Evolutionary conservation across 2,797 vertebrate genomes (phyloP).

Genomic region (Chanos chanos): DNA sequence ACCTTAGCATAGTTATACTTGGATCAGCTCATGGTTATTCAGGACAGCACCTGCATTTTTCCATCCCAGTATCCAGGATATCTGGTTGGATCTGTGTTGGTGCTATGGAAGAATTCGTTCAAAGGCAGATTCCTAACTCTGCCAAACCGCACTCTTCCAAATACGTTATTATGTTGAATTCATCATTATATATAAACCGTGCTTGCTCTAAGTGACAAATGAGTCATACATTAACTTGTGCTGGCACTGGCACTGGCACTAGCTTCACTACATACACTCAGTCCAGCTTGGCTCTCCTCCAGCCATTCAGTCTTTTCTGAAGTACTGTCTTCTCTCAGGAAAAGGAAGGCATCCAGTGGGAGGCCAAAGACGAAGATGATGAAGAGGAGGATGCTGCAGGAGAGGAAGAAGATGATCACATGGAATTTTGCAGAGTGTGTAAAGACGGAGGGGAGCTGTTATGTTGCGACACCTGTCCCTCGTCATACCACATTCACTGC

Average conservation of each 20-base stretch:
- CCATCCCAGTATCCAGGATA: no score
- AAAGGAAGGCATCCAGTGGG: constrained; percentile 99
- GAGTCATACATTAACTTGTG: neutral
- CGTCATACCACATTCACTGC: constrained; percentile 98
- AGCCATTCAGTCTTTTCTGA: neutral
- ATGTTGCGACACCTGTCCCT: constrained; percentile 95
- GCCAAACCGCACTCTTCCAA: no score
- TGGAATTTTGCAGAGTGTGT: constrained; percentile 98
- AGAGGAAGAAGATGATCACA: constrained; percentile 97
- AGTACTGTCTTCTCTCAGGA: constrained; percentile 69
- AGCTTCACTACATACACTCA: neutral
- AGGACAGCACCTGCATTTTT: no score
- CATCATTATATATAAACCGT: no score
- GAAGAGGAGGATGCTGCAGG: constrained; percentile 86
- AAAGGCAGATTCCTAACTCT: no score
- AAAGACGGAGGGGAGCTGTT: constrained; percentile 97
- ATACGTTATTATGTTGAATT: no score
- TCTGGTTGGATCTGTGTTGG: no score
- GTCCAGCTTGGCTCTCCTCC: neutral
- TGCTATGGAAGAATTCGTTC: no score
- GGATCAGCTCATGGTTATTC: no score
- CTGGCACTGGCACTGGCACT: neutral
- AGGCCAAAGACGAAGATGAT: constrained; percentile 94
- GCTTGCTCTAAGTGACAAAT: no score
- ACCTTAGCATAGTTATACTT: no score